Evolutionary conservation across 1,140 invertebrate genomes (phyloP), one percentile per base, ranked within the genome.

Genomic region (Caenorhabditis elegans): DNA sequence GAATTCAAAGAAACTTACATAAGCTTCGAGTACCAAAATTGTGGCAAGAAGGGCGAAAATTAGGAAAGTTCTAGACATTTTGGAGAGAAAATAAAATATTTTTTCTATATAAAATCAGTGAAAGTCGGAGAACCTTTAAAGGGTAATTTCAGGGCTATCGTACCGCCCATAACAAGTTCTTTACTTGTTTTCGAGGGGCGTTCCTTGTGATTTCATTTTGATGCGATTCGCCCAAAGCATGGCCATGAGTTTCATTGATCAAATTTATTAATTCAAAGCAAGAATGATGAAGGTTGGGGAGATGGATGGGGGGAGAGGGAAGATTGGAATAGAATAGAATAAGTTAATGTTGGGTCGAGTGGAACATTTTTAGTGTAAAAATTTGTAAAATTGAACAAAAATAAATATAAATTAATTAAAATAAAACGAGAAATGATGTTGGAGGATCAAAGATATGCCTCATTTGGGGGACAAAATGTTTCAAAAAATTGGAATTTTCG

Each of bases 231-330:
- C n/a, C 34, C 10, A 31, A 17, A 31, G n/a, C 10, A 60, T 3
- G 34, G 28, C 19, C 49, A 22, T 8, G 34, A 31, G 19, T 70
- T n/a, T 70, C 34, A 39, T 39, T 70, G 60, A 39, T 70, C 60
- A 70, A 70, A 70, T 70, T 70, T 70, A 70, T 70, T 70, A 70
- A 70, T 22, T 70, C 60, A 43, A 70, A 70, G 60, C 60, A 70
- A 70, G 60, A 70, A 70, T 70, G 49, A 53, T 70, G 34, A 43
- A 70, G 22, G 60, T 22, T 11, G n/a, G 34, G 34, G 34, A 22
- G 34, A 43, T 22, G 17, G 60, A n/a, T 39, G n/a, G 60, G n/a
- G n/a, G 11, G 28, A 5, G 51, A 11, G 24, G 6, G 19, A n/a
- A n/a, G n/a, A n/a, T 19, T 1, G 34, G 60, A 22, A 43, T 43